phyloP scores from a whole-genome alignment of 2,888 invertebrate genomes.

The Hetaerina titia region DNA sequence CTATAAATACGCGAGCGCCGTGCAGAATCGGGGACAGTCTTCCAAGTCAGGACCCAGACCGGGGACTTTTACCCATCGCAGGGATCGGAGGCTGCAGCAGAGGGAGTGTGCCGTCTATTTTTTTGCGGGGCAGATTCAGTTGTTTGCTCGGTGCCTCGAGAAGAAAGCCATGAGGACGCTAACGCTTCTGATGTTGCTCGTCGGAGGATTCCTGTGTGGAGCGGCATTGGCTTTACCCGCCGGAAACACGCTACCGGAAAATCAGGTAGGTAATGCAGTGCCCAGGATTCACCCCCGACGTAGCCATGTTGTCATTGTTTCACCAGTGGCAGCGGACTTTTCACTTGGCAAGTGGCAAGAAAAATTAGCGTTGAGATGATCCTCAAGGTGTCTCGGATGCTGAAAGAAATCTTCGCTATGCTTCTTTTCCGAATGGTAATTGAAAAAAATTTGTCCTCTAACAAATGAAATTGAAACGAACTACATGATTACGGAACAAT shows the following conservation, averaged over 20 bases:
- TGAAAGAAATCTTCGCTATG: no score
- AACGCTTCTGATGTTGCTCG: not conserved
- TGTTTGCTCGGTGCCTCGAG: not conserved
- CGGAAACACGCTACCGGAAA: not conserved
- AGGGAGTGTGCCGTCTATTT: not conserved
- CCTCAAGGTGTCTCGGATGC: no score
- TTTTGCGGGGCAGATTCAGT: not conserved
- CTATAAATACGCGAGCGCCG: constrained; percentile 42
- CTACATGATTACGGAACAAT: no score
- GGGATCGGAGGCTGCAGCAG: not conserved
- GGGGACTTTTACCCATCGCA: constrained; percentile 1
- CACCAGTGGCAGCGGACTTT: no score
- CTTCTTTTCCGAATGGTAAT: no score
- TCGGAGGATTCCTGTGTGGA: constrained; percentile 39
- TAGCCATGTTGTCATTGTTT: no score
- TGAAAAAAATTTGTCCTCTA: no score
- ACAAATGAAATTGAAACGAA: no score
- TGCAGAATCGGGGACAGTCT: constrained; percentile 59
- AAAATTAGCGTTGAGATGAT: no score
- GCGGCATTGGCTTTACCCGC: not conserved
- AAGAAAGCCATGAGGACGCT: constrained; percentile 19
- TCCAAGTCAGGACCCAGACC: not conserved
- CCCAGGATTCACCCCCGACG: no score
- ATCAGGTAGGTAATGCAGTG: constrained; percentile 12
- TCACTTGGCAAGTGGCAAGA: no score